These are phyloP conservation scores for Aphelenchoides fujianensis DNA, from an alignment of 1,140 invertebrate species.

Conservation along the genomic window DNA sequence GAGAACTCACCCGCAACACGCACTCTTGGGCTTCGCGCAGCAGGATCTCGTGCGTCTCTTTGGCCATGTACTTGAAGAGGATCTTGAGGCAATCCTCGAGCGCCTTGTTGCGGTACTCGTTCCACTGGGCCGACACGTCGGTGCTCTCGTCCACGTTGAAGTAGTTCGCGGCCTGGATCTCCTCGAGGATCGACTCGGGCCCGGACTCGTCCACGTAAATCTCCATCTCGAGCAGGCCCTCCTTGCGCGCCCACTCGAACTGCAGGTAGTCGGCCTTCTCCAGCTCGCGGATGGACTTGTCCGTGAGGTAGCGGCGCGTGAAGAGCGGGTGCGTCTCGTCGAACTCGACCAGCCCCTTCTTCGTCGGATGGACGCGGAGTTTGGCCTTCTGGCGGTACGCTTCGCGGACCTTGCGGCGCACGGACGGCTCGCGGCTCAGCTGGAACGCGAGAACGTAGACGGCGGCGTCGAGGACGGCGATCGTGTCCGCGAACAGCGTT, in stretches of 20 bases:
- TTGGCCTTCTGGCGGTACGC: slow-evolving; percentile 86
- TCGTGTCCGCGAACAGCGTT: slow-evolving; percentile 63
- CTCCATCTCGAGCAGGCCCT: slow-evolving; percentile 41
- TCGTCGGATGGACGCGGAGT: slow-evolving; percentile 78
- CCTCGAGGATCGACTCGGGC: not conserved
- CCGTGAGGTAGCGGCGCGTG: slow-evolving; percentile 85
- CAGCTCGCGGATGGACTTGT: slow-evolving; percentile 87
- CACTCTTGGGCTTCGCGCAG: slow-evolving; percentile 83
- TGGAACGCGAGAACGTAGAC: slow-evolving; percentile 91
- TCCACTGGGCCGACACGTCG: slow-evolving; percentile 93
- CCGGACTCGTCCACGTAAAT: slow-evolving; percentile 34
- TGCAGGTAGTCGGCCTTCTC: slow-evolving; percentile 84
- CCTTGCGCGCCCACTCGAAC: slow-evolving; percentile 65
- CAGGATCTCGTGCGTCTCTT: slow-evolving; percentile 79
- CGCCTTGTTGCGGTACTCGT: slow-evolving; percentile 78
- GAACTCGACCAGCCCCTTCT: slow-evolving; percentile 64
- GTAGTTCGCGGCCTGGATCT: slow-evolving; percentile 30
- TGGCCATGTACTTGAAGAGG: slow-evolving; percentile 81
- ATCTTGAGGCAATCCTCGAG: slow-evolving; percentile 84
- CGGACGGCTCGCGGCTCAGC: slow-evolving; percentile 82
- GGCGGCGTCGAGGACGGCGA: slow-evolving; percentile 71
- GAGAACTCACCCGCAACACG: slow-evolving; percentile 70
- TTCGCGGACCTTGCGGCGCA: slow-evolving; percentile 76
- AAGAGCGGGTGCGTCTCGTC: slow-evolving; percentile 76
- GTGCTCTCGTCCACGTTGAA: slow-evolving; percentile 83